phyloP scores from a whole-genome alignment of 1,140 invertebrate genomes.

The Caerostris darwini region DNA sequence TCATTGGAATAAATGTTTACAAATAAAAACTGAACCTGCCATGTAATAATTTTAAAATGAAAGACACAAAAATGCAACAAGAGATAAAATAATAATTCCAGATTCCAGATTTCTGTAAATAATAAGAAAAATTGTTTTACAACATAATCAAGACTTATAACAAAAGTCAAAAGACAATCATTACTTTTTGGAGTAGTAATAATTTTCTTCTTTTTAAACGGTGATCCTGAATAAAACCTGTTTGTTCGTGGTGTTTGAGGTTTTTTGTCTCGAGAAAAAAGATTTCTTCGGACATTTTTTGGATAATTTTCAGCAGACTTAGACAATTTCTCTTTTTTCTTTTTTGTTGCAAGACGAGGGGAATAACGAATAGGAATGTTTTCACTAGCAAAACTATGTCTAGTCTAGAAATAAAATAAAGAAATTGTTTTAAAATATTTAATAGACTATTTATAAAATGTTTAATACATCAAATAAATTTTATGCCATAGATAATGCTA shows the following conservation, averaged over 20 bases:
- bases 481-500: neutral
- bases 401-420: conserved; percentile 24
- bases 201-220: neutral
- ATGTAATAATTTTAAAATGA: no score
- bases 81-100: no score
- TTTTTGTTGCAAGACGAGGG: conserved; percentile 57
- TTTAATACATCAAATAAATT: neutral
- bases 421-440: neutral
- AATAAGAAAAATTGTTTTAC: no score
- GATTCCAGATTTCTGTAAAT: no score
- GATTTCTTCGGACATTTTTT: conserved; percentile 40
- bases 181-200: conserved; percentile 9
- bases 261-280: conserved; percentile 52
- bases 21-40: no score
- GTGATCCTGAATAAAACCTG: neutral
- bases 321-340: neutral
- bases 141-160: no score
- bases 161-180: neutral
- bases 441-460: neutral
- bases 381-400: conserved; percentile 2
- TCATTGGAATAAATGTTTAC: no score
- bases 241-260: conserved; percentile 7
- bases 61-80: no score
- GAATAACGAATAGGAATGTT: conserved; percentile 57
- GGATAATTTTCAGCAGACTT: neutral